These are phyloP conservation scores for Platycheirus rosarum DNA, from an alignment of 2,888 invertebrate genomes.

Conservation along the genomic window DNA sequence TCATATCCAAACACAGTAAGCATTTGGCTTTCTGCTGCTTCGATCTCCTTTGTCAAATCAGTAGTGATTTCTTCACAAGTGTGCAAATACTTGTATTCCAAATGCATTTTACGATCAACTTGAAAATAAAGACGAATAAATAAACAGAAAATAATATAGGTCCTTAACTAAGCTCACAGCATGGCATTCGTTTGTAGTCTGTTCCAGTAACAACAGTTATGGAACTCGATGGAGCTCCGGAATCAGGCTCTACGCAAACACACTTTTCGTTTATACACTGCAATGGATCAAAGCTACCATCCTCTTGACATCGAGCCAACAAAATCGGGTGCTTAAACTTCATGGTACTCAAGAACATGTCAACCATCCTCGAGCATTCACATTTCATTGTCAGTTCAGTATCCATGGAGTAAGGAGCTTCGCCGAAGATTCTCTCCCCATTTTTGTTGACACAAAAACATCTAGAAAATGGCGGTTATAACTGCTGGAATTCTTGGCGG, in stretches of 20 bases:
- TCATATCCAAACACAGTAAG: constrained; percentile 79
- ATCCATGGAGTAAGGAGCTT: constrained; percentile 83
- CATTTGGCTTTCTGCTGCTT: constrained; percentile 78
- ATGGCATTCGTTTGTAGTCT: constrained; percentile 81
- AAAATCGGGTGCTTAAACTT: constrained; percentile 81
- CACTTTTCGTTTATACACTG: constrained; percentile 86
- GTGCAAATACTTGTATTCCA: constrained; percentile 80
- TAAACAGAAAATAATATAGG: not conserved
- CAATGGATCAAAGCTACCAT: constrained; percentile 87
- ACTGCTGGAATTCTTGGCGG: not conserved
- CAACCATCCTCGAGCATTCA: constrained; percentile 85
- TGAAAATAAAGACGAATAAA: constrained; percentile 23
- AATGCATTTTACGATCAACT: constrained; percentile 81
- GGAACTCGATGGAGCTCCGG: constrained; percentile 82
- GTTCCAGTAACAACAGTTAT: constrained; percentile 79
- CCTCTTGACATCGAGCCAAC: constrained; percentile 85
- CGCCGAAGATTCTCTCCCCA: constrained; percentile 87
- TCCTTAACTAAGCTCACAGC: constrained; percentile 81
- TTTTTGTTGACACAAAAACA: constrained; percentile 86
- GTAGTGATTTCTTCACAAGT: constrained; percentile 81
- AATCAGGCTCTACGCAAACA: constrained; percentile 85
- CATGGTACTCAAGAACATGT: constrained; percentile 83
- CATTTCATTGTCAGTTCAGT: constrained; percentile 84
- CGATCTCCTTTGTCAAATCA: constrained; percentile 78
- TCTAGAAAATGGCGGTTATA: constrained; percentile 80